phyloP scores from a whole-genome alignment of 1,140 invertebrate species.

The Hycleus phaleratus region DNA sequence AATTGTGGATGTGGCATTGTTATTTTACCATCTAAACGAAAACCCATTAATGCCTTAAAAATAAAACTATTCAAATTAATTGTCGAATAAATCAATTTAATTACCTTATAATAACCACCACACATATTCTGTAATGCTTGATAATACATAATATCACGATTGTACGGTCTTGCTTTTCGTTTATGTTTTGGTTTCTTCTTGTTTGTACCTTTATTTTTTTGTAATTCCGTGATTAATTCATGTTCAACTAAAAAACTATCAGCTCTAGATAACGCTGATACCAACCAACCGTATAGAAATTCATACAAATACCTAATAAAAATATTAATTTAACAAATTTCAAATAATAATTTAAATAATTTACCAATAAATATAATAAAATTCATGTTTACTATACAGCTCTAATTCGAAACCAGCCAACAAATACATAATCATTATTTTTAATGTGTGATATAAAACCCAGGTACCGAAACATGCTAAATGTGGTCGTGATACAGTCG shows the following conservation, averaged over 20 bases:
- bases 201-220: constrained; percentile 49
- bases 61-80: neutral
- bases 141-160: constrained; percentile 74
- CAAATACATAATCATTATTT: constrained; percentile 93
- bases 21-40: constrained; percentile 62
- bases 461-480: constrained; percentile 90
- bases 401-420: constrained; percentile 92
- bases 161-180: constrained; percentile 62
- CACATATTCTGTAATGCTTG: constrained; percentile 91
- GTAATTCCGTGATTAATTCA: constrained; percentile 54
- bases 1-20: constrained; percentile 76
- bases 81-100: neutral
- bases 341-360: constrained; percentile 13
- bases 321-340: neutral
- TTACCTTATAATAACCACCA: constrained; percentile 89
- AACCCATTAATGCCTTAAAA: constrained; percentile 62
- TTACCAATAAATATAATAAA: constrained; percentile 90
- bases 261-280: constrained; percentile 82
- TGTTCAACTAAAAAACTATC: constrained; percentile 76
- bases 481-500: constrained; percentile 61
- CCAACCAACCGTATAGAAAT: constrained; percentile 88
- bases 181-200: constrained; percentile 73
- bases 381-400: constrained; percentile 93
- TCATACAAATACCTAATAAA: constrained; percentile 81
- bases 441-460: constrained; percentile 91